Evolutionary conservation across 2,113 vertebrate species (phyloP).

Genomic region (Tychaedon coryphoeus): DNA sequence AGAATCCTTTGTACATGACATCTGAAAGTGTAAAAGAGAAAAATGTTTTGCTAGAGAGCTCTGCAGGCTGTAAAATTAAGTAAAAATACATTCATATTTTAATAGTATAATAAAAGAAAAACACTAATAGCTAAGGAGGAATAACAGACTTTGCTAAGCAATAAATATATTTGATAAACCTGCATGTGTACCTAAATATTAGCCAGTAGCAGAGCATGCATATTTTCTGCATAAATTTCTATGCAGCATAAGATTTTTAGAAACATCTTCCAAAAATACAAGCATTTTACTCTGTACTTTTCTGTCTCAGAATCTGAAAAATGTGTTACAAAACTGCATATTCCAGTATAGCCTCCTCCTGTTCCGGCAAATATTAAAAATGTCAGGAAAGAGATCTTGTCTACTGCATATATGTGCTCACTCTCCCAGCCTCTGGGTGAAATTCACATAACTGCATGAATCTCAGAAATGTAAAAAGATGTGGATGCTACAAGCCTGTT

Average conservation of each 20-base stretch:
- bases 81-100: not conserved
- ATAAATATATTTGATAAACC: not conserved
- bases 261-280: not conserved
- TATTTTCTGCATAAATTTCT: not conserved
- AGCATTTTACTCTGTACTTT: not conserved
- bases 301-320: not conserved
- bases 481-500: not conserved
- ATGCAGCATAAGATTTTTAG: not conserved
- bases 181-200: not conserved
- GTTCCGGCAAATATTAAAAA: not conserved
- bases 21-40: not conserved
- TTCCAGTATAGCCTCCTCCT: not conserved
- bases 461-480: not conserved
- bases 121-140: not conserved
- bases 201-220: not conserved
- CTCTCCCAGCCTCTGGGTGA: not conserved
- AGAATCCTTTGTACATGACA: conserved; percentile 26
- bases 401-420: not conserved
- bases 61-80: not conserved
- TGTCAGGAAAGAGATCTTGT: not conserved
- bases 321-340: not conserved
- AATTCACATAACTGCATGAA: not conserved
- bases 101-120: not conserved
- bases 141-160: not conserved
- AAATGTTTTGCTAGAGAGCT: not conserved